A percentile compares a stretch with the other conserved stretches of the same genome.
These are phyloP conservation scores for Sceloporus tristichus DNA, from an alignment of 2,113 vertebrate species.

Conservation along the genomic window DNA sequence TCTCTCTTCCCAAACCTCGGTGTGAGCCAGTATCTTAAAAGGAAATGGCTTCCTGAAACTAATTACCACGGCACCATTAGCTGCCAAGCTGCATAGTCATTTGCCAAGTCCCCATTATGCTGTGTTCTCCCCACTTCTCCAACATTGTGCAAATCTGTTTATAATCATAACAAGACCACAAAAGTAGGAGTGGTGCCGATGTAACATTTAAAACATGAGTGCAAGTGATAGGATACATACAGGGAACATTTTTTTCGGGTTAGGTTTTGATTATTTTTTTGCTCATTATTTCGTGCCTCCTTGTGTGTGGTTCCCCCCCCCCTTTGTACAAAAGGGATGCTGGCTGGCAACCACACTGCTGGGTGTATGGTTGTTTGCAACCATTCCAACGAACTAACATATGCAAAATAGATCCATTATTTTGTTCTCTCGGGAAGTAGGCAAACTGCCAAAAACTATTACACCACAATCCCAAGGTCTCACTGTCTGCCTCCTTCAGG, in stretches of 20 bases:
- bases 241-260: neutral
- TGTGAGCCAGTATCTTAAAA: conserved; percentile 36
- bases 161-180: conserved; percentile 36
- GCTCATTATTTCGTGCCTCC: neutral
- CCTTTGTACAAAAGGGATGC: neutral
- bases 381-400: neutral
- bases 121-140: neutral
- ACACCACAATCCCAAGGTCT: neutral
- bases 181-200: neutral
- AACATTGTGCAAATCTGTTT: conserved; percentile 49
- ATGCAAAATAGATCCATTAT: neutral
- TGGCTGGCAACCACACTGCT: no score
- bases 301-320: neutral
- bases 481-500: neutral
- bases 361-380: no score
- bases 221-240: neutral
- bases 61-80: conserved; percentile 19
- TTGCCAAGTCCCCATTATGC: conserved; percentile 6
- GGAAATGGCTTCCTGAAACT: conserved; percentile 69
- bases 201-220: neutral
- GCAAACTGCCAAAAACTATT: neutral
- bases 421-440: neutral
- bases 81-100: conserved; percentile 18
- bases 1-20: conserved; percentile 33
- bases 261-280: no score